phyloP scores from a whole-genome alignment of 2,113 vertebrate species.

The Tursiops truncatus region DNA sequence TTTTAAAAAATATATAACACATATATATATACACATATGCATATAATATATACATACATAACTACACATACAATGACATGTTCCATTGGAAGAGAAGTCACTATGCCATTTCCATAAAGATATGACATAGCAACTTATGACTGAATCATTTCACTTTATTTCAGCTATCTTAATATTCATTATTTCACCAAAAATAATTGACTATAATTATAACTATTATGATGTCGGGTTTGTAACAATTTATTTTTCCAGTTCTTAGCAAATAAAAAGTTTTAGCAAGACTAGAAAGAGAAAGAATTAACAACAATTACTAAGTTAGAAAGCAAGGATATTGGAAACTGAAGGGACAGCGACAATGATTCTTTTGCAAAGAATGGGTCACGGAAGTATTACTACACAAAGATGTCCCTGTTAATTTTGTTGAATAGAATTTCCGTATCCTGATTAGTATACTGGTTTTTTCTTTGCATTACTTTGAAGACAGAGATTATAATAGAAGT shows the following conservation, averaged over 20 bases:
- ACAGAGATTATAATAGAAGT: not conserved
- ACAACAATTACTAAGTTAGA: not conserved
- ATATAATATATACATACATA: not conserved
- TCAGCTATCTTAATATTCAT: not conserved
- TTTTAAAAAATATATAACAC: not conserved
- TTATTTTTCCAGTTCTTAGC: not conserved
- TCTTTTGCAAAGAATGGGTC: not conserved
- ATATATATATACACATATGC: not conserved
- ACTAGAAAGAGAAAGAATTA: not conserved
- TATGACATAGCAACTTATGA: not conserved
- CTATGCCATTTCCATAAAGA: not conserved
- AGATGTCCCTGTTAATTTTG: not conserved
- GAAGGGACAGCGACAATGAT: not conserved
- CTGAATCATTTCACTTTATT: not conserved
- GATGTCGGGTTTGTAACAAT: not conserved
- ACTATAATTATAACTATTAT: not conserved
- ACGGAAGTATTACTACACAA: not conserved
- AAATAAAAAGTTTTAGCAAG: not conserved
- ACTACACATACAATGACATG: not conserved
- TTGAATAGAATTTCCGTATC: not conserved
- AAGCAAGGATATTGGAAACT: not conserved
- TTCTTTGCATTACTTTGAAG: not conserved
- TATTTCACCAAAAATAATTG: not conserved
- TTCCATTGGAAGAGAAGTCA: not conserved
- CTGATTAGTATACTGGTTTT: not conserved